Conservation (phyloP, 2,797 vertebrate genomes). For the Alcedo quadribrachys region DNA sequence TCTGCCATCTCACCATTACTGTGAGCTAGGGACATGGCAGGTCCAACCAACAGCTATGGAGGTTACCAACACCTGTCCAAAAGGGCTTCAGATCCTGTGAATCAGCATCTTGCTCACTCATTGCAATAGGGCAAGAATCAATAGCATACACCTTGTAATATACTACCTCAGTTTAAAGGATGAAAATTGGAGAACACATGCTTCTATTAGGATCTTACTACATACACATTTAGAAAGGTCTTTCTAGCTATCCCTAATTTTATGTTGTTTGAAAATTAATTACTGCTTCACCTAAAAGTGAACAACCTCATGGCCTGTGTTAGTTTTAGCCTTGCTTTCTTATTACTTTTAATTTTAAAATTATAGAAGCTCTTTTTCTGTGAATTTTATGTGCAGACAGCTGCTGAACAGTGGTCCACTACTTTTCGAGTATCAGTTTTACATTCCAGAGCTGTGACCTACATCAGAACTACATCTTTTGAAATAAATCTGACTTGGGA, state of each 20-base stretch:
- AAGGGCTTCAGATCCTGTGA: not conserved
- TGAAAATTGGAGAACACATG: not conserved
- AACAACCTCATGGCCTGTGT: not conserved
- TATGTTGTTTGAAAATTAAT: not conserved
- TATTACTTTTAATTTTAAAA: not conserved
- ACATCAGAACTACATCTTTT: not conserved
- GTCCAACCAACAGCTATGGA: not conserved
- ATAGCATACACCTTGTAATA: not conserved
- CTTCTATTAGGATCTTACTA: not conserved
- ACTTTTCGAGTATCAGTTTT: not conserved
- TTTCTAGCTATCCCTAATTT: not conserved
- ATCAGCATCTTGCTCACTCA: not conserved
- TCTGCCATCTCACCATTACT: no score
- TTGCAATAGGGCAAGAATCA: not conserved
- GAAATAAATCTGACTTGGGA: not conserved
- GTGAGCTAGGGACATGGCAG: not conserved
- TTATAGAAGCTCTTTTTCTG: not conserved
- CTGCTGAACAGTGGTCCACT: not conserved
- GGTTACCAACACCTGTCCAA: not conserved
- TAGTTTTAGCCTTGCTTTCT: not conserved
- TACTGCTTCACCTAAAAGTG: not conserved
- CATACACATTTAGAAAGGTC: not conserved
- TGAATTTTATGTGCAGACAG: not conserved
- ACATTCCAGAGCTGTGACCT: not conserved
- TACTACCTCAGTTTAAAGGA: not conserved